Percentiles rank a stretch among this genome's conserved stretches.
These are phyloP conservation scores for Meteorus cinctellus DNA, from an alignment of 2,888 invertebrate species.

Conservation along the genomic window DNA sequence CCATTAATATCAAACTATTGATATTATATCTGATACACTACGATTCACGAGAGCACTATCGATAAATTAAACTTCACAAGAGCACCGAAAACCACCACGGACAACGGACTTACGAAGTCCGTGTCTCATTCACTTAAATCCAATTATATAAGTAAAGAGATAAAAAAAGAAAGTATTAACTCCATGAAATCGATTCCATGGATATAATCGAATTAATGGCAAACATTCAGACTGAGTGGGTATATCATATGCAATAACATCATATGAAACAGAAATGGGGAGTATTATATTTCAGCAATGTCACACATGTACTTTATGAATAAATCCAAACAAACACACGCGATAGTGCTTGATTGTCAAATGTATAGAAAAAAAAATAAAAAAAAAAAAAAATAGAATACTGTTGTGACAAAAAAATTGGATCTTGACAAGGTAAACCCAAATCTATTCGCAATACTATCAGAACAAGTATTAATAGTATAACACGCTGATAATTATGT, in stretches of 20 bases:
- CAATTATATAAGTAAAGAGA: too few relatives aligned
- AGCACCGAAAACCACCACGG: too few relatives aligned
- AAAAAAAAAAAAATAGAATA: slow-evolving; percentile 1
- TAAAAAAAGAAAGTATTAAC: too few relatives aligned
- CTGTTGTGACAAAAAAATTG: slow-evolving; percentile 16
- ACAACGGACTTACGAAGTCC: too few relatives aligned
- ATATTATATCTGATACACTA: too few relatives aligned
- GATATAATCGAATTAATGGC: too few relatives aligned
- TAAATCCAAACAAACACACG: neutral
- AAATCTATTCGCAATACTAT: neutral
- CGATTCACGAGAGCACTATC: too few relatives aligned
- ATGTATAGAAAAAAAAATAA: neutral
- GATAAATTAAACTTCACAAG: too few relatives aligned
- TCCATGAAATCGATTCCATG: too few relatives aligned
- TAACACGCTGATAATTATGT: slow-evolving; percentile 47
- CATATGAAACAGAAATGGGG: neutral
- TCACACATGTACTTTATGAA: neutral
- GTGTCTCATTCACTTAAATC: too few relatives aligned
- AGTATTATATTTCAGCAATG: neutral
- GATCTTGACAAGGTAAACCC: slow-evolving; percentile 9
- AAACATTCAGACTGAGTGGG: too few relatives aligned
- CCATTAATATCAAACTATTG: too few relatives aligned
- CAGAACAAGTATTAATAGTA: neutral
- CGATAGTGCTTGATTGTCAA: neutral
- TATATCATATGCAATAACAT: neutral